Base-by-base conservation (phyloP, 2,797 vertebrate genomes). In the Pseudochaenichthys georgianus region DNA sequence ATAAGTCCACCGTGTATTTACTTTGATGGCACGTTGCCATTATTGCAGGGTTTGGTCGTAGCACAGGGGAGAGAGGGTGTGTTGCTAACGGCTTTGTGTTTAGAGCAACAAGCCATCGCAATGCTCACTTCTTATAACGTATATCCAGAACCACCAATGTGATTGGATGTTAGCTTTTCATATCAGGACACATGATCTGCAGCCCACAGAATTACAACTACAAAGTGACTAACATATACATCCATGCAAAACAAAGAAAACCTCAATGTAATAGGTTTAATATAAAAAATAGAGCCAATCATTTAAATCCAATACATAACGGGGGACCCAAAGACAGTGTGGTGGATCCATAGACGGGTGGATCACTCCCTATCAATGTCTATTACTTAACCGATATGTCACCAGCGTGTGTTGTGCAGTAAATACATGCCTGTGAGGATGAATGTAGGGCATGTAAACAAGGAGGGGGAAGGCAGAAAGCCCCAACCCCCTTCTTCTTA, bases 361-460 rank as follows among this genome's bases (percentile, higher is more conserved):
- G 23, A 28, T 28, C 23, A 42, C 12, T 10, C 11, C 46, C 12
- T 9, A 63, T 2, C 51, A 38, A 59, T 15, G 13, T 15, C 0
- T 62, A 50, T 64, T 59, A 43, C 61, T 12, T 13, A 28, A 28
- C 16, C 13, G 45, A 34, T n/a, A 19, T 50, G 43, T 45, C 4
- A 38, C 17, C 13, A 67, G 31, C 45, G 64, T 53, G 21, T 7
- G 17, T 2, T 41, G 52, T 57, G 47, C n/a, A 7, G 54, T 47
- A 45, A 78, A 55, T 1, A 7, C 51, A 8, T 38, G 43, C 45
- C 41, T 34, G 9, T 51, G 62, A 69, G n/a, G 42, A 72, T 50
- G 16, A 38, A 12, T 17, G 55, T 63, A 82, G 67, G 64, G 46
- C 42, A 61, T 38, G 34, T 38, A 9, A 38, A 38, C 34, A 38